Conservation (phyloP, 2,888 invertebrate genomes). For the Didymodactylos carnosus region DNA sequence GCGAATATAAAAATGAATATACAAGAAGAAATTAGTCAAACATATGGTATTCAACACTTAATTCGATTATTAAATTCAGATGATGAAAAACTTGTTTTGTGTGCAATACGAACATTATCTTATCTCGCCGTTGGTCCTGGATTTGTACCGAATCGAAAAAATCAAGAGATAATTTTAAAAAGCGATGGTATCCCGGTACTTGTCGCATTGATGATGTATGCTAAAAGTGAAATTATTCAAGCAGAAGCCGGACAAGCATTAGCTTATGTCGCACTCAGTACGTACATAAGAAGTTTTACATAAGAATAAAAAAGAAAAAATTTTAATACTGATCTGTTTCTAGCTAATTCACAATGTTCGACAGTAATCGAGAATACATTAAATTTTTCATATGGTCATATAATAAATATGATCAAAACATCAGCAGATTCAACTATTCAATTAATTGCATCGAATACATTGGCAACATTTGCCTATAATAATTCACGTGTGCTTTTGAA, state of each 20-base stretch:
- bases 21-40: background rate
- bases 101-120: conserved; percentile 26
- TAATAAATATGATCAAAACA: background rate
- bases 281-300: too few relatives aligned
- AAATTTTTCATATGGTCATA: background rate
- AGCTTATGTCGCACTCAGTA: conserved; percentile 27
- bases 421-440: conserved; percentile 18
- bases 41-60: conserved; percentile 17
- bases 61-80: conserved; percentile 25
- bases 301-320: too few relatives aligned
- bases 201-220: conserved; percentile 29
- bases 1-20: background rate
- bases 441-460: conserved; percentile 25
- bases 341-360: background rate
- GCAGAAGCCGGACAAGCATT: conserved; percentile 30
- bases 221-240: conserved; percentile 26
- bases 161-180: conserved; percentile 26
- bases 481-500: conserved; percentile 27
- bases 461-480: conserved; percentile 32
- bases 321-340: too few relatives aligned
- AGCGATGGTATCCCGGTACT: conserved; percentile 27
- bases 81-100: conserved; percentile 28
- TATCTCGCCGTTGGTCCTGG: conserved; percentile 29
- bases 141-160: conserved; percentile 24
- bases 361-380: background rate